Evolutionary conservation across 2,888 invertebrate species (phyloP), one percentile per base, ranked within the genome.

Genomic region (Cryptophagus acutangulus): DNA sequence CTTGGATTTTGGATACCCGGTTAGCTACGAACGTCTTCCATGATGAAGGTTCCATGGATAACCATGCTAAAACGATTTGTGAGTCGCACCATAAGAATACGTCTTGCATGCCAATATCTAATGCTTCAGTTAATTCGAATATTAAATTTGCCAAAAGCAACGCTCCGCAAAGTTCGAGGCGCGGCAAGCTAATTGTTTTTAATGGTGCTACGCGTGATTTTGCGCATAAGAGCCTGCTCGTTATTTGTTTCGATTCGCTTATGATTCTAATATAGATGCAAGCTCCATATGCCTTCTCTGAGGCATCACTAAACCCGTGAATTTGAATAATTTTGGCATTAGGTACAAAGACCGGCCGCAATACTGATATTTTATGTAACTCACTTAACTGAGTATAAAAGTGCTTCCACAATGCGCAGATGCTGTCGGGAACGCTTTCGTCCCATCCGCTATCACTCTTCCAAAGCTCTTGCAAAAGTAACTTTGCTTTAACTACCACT

Each of bases 181-280:
- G 38, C 3, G 58, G 57, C 8, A 54, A 29, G 1, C 53, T 44
- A 2, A 47, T 37, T 3, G 24, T 37, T 38, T 58, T 57, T 8
- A 58, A n/a, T 9, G 58, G 55, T 3, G 61, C 55, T 8, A 62
- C 55, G 6, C 54, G 40, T 1, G 54, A 51, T 43, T 62, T 60
- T 2, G 62, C 40, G 20, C 49, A 51, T 6, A 60, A 17, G 16
- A 62, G 15, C 24, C 25, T 30, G 33, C 17, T 25, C 14, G 35
- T 17, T n/a, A 43, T 25, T 2, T 28, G 31, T 2, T 18, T 20
- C n/a, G 43, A 20, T 3, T 8, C 2, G 33, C 45, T 41, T 3
- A 43, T 10, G 6, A 28, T 24, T 13, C 44, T 12, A 2, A 45
- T 12, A 31, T 46, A 55, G 2, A 51, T 14, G 30, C 43, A 45